phyloP scores from a whole-genome alignment of 2,113 vertebrate species.

The Mastomys coucha region DNA sequence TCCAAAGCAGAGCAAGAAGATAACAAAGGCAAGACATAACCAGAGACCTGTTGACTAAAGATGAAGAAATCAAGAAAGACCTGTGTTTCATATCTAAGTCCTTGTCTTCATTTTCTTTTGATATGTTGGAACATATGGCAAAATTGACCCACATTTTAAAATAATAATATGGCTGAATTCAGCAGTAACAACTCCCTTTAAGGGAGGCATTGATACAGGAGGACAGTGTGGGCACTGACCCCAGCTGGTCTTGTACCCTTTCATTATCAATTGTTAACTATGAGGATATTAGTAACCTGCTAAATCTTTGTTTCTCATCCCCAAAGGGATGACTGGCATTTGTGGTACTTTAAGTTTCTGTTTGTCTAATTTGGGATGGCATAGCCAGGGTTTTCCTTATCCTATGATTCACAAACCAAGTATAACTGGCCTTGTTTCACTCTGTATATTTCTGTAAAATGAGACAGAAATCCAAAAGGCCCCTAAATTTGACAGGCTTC shows the following conservation, averaged over 20 bases:
- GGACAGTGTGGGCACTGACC: no score
- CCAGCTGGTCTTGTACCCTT: background rate
- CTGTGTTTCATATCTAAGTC: background rate
- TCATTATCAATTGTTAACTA: background rate
- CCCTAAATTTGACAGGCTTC: background rate
- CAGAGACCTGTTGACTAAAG: background rate
- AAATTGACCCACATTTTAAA: background rate
- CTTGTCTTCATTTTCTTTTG: background rate
- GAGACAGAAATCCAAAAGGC: background rate
- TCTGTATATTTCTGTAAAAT: background rate
- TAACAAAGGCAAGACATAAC: background rate
- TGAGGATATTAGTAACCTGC: background rate
- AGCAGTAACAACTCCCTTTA: background rate
- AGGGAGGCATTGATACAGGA: background rate
- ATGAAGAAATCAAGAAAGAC: background rate
- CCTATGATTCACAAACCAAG: background rate
- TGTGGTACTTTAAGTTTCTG: conserved; percentile 20
- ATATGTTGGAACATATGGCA: background rate
- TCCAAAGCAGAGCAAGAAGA: background rate
- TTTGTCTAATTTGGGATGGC: background rate
- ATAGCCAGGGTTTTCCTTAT: background rate
- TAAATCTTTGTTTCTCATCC: background rate
- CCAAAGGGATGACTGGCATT: background rate
- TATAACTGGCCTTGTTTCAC: background rate
- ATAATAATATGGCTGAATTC: background rate